phyloP scores from a whole-genome alignment of 2,113 vertebrate genomes.

The Datnioides undecimradiatus region DNA sequence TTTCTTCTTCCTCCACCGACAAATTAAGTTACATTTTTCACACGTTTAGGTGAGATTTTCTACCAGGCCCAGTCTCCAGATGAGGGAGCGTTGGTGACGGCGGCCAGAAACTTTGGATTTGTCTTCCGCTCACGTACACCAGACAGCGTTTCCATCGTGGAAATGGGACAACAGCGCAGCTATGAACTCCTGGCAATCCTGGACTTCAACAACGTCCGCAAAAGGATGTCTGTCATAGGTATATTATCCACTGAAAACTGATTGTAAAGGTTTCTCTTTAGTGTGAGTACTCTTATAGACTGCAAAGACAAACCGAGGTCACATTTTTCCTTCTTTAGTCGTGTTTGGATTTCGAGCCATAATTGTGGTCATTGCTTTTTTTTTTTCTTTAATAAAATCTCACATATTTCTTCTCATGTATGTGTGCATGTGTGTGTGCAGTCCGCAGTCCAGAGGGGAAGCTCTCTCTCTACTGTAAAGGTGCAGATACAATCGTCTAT shows the following conservation, averaged over 20 bases:
- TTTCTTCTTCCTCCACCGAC: neutral
- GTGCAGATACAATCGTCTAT: slow-evolving; percentile 94
- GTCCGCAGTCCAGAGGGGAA: slow-evolving; percentile 90
- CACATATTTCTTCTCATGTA: neutral
- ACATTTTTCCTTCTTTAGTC: neutral
- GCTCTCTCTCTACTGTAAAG: slow-evolving; percentile 93
- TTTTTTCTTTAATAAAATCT: neutral
- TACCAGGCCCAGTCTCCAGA: slow-evolving; percentile 99
- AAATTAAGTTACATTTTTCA: neutral
- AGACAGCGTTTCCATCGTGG: slow-evolving; percentile 90
- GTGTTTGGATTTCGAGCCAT: neutral
- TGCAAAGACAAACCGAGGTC: neutral
- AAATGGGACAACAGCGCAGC: slow-evolving; percentile 88
- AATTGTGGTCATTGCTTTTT: neutral
- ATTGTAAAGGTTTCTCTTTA: neutral
- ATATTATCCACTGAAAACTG: neutral
- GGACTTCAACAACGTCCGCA: slow-evolving; percentile 96
- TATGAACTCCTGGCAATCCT: slow-evolving; percentile 93
- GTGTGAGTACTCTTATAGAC: too few species aligned
- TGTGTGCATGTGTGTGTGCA: slow-evolving; percentile 54
- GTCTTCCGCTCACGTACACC: slow-evolving; percentile 92
- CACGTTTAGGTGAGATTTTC: slow-evolving; percentile 85
- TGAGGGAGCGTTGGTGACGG: slow-evolving; percentile 94
- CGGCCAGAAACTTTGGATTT: slow-evolving; percentile 95
- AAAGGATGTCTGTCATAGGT: slow-evolving; percentile 99